Evolutionary conservation across 1,140 invertebrate genomes (phyloP).

Genomic region (Zaprionus taronus): DNA sequence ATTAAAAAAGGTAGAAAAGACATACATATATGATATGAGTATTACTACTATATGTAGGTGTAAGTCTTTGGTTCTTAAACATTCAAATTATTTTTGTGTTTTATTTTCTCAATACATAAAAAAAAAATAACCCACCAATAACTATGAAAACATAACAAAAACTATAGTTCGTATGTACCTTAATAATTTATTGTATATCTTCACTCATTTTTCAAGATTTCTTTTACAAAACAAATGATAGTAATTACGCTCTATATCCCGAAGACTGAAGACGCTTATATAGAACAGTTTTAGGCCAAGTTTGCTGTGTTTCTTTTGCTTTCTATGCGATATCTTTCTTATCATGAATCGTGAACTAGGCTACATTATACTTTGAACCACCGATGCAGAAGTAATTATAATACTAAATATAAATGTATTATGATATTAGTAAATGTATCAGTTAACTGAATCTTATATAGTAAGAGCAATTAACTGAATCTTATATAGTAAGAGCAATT

Average conservation of each 20-base stretch:
- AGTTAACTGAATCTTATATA: background rate
- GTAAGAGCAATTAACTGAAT: background rate
- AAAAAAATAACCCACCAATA: conserved; percentile 2
- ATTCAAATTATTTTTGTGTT: background rate
- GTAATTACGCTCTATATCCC: conserved; percentile 2
- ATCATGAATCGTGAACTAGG: background rate
- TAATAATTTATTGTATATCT: background rate
- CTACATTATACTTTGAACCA: conserved; percentile 1
- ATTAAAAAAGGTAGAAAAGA: background rate
- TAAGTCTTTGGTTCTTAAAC: background rate
- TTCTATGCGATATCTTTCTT: conserved; percentile 2
- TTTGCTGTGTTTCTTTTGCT: background rate
- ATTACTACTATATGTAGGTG: background rate
- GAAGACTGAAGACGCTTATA: conserved; percentile 29
- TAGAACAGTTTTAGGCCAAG: background rate
- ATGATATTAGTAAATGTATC: background rate
- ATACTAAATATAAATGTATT: background rate
- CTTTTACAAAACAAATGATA: background rate
- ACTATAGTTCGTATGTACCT: background rate
- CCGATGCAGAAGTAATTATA: conserved; percentile 1
- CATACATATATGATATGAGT: background rate
- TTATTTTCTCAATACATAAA: background rate
- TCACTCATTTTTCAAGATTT: background rate
- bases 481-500: background rate
- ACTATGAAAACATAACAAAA: conserved; percentile 10